Base-by-base conservation (phyloP, 1,140 invertebrate genomes). In the Meteorus sp. region DNA sequence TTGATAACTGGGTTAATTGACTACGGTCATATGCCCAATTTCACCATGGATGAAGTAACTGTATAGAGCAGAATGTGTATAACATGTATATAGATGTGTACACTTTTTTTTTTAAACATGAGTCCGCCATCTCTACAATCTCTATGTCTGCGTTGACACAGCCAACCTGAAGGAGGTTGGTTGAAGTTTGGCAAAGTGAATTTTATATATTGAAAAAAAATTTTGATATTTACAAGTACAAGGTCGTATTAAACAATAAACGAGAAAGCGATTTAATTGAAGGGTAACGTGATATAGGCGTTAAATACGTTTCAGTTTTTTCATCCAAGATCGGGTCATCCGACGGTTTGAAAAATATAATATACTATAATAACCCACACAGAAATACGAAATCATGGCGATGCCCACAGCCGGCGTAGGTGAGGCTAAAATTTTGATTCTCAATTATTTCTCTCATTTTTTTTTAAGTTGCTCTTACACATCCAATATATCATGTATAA, bases 351-450 rank as follows among this genome's bases (percentile, higher is more conserved):
- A 11, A 58, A 54, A 47, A 45, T n/a, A 60, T 1, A 61, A 64
- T 59, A 52, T 45, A 59, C 63, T 66, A 71, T 72, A 66, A 67
- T 68, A 72, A 64, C 64, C 47, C 45, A 54, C 58, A 48, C 59
- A 66, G 61, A 69, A 69, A 70, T 69, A 55, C 22, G 50, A 54
- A 7, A 77, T 77, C 70, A 80, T 80, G 78, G 77, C 78, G 76
- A 75, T 78, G 62, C 76, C 76, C 57, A 76, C 75, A 64, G 72
- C 75, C 77, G 77, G 78, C 76, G 78, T 80, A 68, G 78, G 78
- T 78, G 66, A 77, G 78, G 47, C 47, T 75, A 67, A 60, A 52
- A 50, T 50, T 65, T 64, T 62, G 45, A 52, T 51, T 41, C 43
- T 45, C 45, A 35, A 52, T 60, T 39, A 43, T 61, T 57, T 4